These are phyloP conservation scores for Chelonus insularis DNA, from an alignment of 1,140 invertebrate genomes.

Conservation along the genomic window DNA sequence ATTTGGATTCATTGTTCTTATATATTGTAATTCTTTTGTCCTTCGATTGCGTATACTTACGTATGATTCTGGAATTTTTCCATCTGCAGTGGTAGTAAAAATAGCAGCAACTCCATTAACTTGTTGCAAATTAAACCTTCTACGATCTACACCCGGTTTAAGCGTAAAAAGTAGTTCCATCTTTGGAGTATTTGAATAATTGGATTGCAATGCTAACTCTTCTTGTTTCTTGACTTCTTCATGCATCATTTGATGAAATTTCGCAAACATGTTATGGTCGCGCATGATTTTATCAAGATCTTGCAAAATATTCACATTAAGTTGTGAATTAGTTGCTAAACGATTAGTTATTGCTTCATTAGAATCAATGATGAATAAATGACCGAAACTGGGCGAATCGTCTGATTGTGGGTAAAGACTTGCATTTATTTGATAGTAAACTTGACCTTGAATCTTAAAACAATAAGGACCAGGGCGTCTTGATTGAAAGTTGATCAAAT, in stretches of 20 bases:
- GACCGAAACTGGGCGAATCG: slow-evolving; percentile 2
- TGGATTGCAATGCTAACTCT: neutral
- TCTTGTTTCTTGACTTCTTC: neutral
- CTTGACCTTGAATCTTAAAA: slow-evolving; percentile 14
- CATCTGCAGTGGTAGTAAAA: slow-evolving; percentile 16
- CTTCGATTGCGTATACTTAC: slow-evolving; percentile 15
- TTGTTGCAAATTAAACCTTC: slow-evolving; percentile 16
- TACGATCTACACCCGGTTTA: slow-evolving; percentile 16
- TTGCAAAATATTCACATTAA: neutral
- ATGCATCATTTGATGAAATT: slow-evolving; percentile 9
- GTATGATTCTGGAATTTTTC: slow-evolving; percentile 20
- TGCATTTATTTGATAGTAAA: neutral
- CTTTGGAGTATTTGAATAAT: neutral
- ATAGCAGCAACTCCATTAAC: slow-evolving; percentile 15
- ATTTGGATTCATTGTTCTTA: neutral
- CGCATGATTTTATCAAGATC: slow-evolving; percentile 9
- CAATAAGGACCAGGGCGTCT: slow-evolving; percentile 15
- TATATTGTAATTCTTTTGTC: slow-evolving; percentile 5
- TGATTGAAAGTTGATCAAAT: slow-evolving; percentile 15
- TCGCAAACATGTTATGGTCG: slow-evolving; percentile 3
- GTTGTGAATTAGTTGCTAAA: neutral
- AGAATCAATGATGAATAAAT: slow-evolving; percentile 17
- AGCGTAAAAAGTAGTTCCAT: slow-evolving; percentile 9
- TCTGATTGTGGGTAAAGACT: neutral
- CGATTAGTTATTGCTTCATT: slow-evolving; percentile 1